Conservation (phyloP, 2,888 invertebrate species). For the Stegophylla sp. region DNA sequence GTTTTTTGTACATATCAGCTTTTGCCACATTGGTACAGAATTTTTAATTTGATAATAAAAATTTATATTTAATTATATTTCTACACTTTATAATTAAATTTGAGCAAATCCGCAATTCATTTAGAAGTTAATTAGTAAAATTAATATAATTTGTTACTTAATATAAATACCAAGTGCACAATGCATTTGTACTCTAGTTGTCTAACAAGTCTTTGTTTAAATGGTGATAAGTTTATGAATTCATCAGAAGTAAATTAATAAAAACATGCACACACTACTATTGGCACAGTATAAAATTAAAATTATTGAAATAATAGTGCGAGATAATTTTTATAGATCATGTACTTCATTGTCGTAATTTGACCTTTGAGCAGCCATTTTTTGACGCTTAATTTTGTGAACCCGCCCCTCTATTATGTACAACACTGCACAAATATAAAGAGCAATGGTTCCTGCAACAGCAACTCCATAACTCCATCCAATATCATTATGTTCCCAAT, state of each 20-base stretch:
- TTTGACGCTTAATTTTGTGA: constrained; percentile 76
- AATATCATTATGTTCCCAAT: constrained; percentile 93
- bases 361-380: constrained; percentile 64
- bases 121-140: too few species aligned
- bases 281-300: constrained; percentile 65
- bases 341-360: constrained; percentile 74
- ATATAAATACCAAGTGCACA: too few species aligned
- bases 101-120: too few species aligned
- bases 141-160: too few species aligned
- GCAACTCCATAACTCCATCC: constrained; percentile 93
- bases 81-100: too few species aligned
- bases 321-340: constrained; percentile 71
- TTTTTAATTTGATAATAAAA: too few species aligned
- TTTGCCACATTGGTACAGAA: too few species aligned
- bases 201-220: constrained; percentile 21
- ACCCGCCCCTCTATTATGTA: constrained; percentile 84
- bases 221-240: not conserved
- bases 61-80: too few species aligned
- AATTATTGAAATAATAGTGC: constrained; percentile 68
- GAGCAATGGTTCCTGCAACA: constrained; percentile 77
- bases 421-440: constrained; percentile 79
- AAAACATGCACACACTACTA: not conserved
- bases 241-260: constrained; percentile 27
- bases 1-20: too few species aligned
- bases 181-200: too few species aligned